Conservation (phyloP, 2,113 vertebrate genomes). For the Vombatus ursinus region DNA sequence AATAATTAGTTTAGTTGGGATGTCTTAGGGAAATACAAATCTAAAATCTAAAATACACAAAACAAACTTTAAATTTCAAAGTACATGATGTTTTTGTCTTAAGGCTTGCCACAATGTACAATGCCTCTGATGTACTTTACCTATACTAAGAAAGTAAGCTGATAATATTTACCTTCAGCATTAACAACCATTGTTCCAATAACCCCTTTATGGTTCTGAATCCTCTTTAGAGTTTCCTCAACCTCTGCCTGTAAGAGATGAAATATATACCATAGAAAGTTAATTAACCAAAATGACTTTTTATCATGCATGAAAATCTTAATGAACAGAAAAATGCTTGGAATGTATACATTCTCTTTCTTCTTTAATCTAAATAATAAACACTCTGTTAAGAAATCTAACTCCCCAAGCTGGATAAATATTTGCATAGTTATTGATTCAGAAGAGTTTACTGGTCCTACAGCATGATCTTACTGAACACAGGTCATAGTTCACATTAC, state of each 20-base stretch:
- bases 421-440: background rate
- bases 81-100: background rate
- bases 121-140: background rate
- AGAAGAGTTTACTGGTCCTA: conserved; percentile 5
- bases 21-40: conserved; percentile 15
- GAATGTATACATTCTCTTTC: background rate
- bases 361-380: background rate
- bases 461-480: conserved; percentile 1
- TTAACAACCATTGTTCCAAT: conserved; percentile 87
- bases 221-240: conserved; percentile 90
- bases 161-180: conserved; percentile 83
- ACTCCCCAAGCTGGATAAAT: conserved; percentile 17
- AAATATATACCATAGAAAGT: background rate
- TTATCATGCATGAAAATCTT: background rate
- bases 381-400: conserved; percentile 11
- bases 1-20: background rate
- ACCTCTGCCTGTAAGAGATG: conserved; percentile 85
- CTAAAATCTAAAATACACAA: conserved; percentile 8
- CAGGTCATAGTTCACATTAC: background rate
- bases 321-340: background rate
- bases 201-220: conserved; percentile 88
- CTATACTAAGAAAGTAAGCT: background rate
- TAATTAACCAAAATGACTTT: conserved; percentile 1
- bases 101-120: background rate
- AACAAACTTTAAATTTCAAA: background rate